Evolutionary conservation across 2,113 vertebrate species (phyloP).

Genomic region (Tyto alba): DNA sequence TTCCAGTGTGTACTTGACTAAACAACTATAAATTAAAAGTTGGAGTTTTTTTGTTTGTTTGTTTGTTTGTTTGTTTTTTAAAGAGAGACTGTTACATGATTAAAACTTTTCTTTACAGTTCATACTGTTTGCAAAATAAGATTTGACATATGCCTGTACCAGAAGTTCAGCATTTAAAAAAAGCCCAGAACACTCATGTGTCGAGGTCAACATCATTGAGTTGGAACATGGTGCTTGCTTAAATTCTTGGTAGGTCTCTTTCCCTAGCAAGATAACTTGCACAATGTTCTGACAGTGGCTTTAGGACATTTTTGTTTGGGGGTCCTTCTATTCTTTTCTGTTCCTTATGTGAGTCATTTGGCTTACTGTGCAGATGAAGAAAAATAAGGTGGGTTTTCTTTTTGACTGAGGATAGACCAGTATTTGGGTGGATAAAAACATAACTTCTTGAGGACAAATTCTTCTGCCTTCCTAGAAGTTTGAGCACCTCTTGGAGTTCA

Average conservation of each 20-base stretch:
- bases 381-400: neutral
- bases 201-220: neutral
- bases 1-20: neutral
- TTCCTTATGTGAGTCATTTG: neutral
- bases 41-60: neutral
- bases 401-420: neutral
- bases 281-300: neutral
- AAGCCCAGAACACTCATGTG: rapidly evolving
- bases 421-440: neutral
- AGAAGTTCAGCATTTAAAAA: neutral
- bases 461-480: neutral
- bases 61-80: too few relatives aligned
- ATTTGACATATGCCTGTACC: neutral
- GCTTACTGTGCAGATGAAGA: neutral
- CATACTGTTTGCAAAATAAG: neutral
- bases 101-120: neutral
- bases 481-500: neutral
- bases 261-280: neutral
- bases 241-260: neutral
- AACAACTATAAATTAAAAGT: neutral
- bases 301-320: neutral
- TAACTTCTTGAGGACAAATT: neutral
- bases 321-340: neutral
- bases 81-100: neutral
- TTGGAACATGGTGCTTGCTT: neutral